Evolutionary conservation across 92 coral and sea anemone genomes (phyloP), one percentile per base, ranked within the genome.

Genomic region (Porites lobata): DNA sequence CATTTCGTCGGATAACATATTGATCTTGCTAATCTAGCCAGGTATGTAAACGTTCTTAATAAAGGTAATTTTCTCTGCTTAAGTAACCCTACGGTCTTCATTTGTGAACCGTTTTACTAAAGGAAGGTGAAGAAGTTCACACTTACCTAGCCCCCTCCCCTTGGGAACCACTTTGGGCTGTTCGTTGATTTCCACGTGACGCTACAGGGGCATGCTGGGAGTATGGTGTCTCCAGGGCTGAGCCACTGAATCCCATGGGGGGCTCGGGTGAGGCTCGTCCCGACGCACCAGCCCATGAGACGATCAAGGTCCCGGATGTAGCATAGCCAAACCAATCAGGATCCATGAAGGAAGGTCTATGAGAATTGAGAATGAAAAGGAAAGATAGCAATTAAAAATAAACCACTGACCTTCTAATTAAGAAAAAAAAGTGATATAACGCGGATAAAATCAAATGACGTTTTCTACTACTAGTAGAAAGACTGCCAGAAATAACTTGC

Each of bases 271-370:
- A 91, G 53, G 59, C 77, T 29, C 89, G 84, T 75, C 82, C 88
- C 8, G 98, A 80, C 8, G 93, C 63, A 0, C 98, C 98, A 29
- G 96, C 75, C 98, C 98, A 95, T 9, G 98, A 85, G 32, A 88
- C 87, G 66, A 95, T 97, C 52, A 97, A 82, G 8, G 96, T 90
- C 82, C 98, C 99, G 66, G 96, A 92, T 54, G 95, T 91, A 9
- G 94, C 95, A 88, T 93, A 94, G 75, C 96, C 95, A 76, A 97
- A 97, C 98, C 98, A 97, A 69, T 92, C 93, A 38, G 98, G 95
- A 81, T 93, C 98, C 96, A 97, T 91, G 32, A 86, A 75, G n/a
- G 95, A 89, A 1, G 98, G 87, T 58, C 96, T 97, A 69, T 29
- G 32, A 57, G 4, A 59, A 63, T 53, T 17, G 20, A 70, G 13